Evolutionary conservation across 2,888 invertebrate genomes (phyloP), one percentile per base, ranked within the genome.

Genomic region (Sesamia inferens): DNA sequence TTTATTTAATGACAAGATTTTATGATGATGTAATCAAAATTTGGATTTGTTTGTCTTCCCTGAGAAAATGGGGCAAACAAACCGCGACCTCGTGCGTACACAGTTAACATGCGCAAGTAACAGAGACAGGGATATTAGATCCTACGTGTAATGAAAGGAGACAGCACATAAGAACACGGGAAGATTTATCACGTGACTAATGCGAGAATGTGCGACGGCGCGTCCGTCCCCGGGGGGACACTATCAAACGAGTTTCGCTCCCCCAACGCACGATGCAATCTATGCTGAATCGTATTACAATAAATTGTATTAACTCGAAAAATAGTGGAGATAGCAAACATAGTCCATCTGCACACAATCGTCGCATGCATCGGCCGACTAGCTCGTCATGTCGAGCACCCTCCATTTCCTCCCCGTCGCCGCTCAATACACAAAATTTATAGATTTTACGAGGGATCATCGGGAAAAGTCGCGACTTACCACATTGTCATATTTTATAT

Each of bases 211-310:
- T 92, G 93, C 94, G 94, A 93, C 93, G 93, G 92, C 93, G 93
- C 92, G 93, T 88, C 90, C 87, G 89, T 94, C 96, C 95, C 95
- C 83, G 87, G 94, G 87, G 94, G 92, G 96, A 95, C 93, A 94
- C 94, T 91, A 95, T 96, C 96, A 96, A 96, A 96, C 95, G 95
- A 96, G 96, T 94, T 96, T 94, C 91, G 92, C 93, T 96, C 95
- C 95, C 96, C 95, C 92, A 93, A 89, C 93, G 88, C 91, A 92
- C 94, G 95, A 95, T 95, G 95, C 96, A 96, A 96, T 96, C 96
- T 96, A 95, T 95, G 96, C 96, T 96, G 96, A 96, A 96, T 96
- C 96, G 94, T 95, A 96, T 96, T 96, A 96, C 96, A 95, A 96
- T 96, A 96, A 96, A 96, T 96, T 96, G 96, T 94, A 95, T 96